Conservation (phyloP, 2,888 invertebrate genomes). For the Enchytraeus crypticus region DNA sequence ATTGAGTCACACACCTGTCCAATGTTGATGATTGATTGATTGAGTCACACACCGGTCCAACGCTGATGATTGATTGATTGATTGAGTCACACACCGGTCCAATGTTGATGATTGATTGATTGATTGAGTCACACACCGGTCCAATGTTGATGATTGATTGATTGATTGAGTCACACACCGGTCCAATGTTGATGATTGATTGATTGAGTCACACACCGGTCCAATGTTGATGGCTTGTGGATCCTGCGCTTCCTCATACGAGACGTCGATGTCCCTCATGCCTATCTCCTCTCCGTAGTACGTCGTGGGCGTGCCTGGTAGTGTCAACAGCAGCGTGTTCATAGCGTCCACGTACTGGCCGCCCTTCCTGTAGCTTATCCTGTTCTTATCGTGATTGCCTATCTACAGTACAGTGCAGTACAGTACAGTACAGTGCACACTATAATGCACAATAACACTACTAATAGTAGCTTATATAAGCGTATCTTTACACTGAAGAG, state of each 20-base stretch:
- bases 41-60: not conserved
- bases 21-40: too few relatives aligned
- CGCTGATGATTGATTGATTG: not conserved
- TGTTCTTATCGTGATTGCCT: slow-evolving; percentile 38
- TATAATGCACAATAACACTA: too few relatives aligned
- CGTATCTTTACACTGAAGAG: too few relatives aligned
- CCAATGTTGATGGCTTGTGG: slow-evolving; percentile 32
- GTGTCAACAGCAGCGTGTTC: slow-evolving; percentile 68
- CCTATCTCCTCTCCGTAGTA: slow-evolving; percentile 85
- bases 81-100: not conserved
- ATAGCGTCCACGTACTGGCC: slow-evolving; percentile 60
- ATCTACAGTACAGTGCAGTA: too few relatives aligned
- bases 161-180: not conserved
- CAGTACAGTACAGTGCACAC: too few relatives aligned
- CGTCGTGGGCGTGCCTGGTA: slow-evolving; percentile 72
- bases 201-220: slow-evolving; percentile 13
- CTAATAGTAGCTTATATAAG: too few relatives aligned
- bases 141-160: not conserved
- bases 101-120: not conserved
- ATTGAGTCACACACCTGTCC: too few relatives aligned
- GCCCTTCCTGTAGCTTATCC: slow-evolving; percentile 56
- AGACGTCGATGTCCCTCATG: slow-evolving; percentile 56
- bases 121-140: not conserved
- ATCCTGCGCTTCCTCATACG: slow-evolving; percentile 35
- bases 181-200: not conserved